Conservation (phyloP, 2,113 vertebrate species). For the Hippocampus guttulatus region DNA sequence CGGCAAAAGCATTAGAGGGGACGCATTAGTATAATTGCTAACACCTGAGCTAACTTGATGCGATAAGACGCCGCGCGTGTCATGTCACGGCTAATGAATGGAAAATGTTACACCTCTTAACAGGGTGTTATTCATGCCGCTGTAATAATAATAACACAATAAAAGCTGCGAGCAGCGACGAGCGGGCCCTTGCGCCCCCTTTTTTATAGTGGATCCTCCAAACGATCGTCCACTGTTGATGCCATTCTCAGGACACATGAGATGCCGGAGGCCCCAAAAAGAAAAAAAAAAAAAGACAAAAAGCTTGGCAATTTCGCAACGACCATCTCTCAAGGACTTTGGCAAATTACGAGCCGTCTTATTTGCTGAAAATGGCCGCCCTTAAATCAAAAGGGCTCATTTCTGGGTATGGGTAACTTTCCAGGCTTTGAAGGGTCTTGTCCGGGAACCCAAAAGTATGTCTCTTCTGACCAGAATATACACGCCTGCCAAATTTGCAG, state of each 20-base stretch:
- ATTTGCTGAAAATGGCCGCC: neutral
- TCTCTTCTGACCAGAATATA: neutral
- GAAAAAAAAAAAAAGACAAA: too few relatives aligned
- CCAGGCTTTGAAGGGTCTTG: neutral
- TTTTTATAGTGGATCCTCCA: too few relatives aligned
- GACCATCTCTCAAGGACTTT: neutral
- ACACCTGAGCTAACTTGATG: conserved; percentile 5
- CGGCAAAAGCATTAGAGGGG: neutral
- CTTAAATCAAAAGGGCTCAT: neutral
- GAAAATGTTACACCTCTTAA: conserved; percentile 38
- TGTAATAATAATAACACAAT: conserved; percentile 33
- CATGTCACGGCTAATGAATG: conserved; percentile 13
- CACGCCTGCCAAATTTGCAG: neutral
- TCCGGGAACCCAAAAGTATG: neutral
- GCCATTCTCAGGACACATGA: too few relatives aligned
- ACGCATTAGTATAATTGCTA: neutral
- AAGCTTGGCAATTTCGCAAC: too few relatives aligned
- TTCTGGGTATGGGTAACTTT: neutral
- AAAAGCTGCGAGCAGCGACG: neutral
- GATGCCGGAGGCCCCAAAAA: too few relatives aligned
- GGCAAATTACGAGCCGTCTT: neutral
- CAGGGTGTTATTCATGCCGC: conserved; percentile 17
- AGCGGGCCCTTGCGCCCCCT: too few relatives aligned
- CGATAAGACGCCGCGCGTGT: neutral
- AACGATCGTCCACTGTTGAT: too few relatives aligned